A percentile compares a stretch with the other conserved stretches of the same genome.
These are phyloP conservation scores for Punctoribates punctum DNA, from an alignment of 2,888 invertebrate genomes.

Conservation along the genomic window DNA sequence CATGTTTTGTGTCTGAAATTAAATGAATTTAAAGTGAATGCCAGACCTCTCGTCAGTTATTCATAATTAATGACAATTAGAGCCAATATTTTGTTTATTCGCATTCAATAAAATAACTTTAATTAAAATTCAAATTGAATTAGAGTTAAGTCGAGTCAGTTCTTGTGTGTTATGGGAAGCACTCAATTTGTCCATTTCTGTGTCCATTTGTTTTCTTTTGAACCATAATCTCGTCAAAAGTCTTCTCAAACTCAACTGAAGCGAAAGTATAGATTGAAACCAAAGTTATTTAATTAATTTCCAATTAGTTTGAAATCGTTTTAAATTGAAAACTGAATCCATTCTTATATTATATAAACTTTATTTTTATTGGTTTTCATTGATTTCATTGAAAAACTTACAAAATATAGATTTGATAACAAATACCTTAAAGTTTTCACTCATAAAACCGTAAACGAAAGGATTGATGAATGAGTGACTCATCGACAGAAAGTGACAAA, in stretches of 20 bases:
- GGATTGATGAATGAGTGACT: conserved; percentile 2
- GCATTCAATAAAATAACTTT: too few species aligned
- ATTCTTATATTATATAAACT: not conserved
- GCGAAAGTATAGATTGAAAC: not conserved
- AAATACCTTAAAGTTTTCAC: conserved; percentile 15
- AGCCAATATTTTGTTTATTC: too few species aligned
- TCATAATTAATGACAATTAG: too few species aligned
- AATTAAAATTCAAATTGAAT: too few species aligned
- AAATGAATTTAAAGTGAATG: too few species aligned
- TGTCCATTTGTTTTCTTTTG: not conserved
- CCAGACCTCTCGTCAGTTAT: too few species aligned
- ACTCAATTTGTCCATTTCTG: conserved; percentile 7
- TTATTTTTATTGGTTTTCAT: not conserved
- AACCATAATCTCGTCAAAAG: not conserved
- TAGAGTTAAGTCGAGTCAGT: not conserved
- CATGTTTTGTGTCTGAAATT: too few species aligned
- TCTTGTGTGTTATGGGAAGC: not conserved
- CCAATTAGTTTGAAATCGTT: not conserved
- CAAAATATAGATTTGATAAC: not conserved
- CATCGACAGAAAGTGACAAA: conserved; percentile 38
- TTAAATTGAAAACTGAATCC: not conserved
- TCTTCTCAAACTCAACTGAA: conserved; percentile 4
- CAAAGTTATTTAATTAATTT: not conserved
- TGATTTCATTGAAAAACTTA: not conserved
- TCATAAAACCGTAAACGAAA: conserved; percentile 1